phyloP scores from a whole-genome alignment of 2,113 vertebrate genomes.

The Mellivora capensis region DNA sequence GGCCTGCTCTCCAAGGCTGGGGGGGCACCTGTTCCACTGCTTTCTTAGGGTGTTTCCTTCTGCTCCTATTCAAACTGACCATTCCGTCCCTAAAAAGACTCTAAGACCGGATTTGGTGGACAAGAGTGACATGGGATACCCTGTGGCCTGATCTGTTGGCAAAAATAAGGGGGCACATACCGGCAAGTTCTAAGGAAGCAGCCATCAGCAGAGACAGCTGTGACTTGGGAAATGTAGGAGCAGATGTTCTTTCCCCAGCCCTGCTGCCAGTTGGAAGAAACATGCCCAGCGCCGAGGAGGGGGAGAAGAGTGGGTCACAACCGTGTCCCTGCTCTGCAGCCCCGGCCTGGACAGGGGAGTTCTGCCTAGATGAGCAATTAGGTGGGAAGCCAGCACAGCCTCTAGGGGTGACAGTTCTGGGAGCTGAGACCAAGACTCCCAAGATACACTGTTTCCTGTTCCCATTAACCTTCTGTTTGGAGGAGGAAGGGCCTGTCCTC shows the following conservation, averaged over 20 bases:
- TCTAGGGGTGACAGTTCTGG: background rate
- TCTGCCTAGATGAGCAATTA: background rate
- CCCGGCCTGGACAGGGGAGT: background rate
- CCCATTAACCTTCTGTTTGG: slow-evolving; percentile 15
- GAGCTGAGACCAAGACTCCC: background rate
- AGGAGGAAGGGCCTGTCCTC: background rate
- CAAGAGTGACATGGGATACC: background rate
- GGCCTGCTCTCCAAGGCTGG: background rate
- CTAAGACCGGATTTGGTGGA: background rate
- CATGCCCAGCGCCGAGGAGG: background rate
- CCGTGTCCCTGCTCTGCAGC: background rate
- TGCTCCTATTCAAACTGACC: background rate
- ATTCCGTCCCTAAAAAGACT: background rate
- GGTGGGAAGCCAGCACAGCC: background rate
- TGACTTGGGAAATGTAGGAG: background rate
- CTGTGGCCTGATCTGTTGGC: background rate
- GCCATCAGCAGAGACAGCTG: background rate
- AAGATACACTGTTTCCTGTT: background rate
- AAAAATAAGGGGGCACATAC: background rate
- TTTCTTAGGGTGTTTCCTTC: background rate
- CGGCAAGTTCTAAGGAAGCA: background rate
- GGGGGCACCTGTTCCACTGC: background rate
- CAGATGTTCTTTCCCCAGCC: background rate
- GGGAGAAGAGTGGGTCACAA: background rate
- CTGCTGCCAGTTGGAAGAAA: background rate